Base-by-base conservation (phyloP, 1,140 invertebrate species). In the Drosophila ficusphila region DNA sequence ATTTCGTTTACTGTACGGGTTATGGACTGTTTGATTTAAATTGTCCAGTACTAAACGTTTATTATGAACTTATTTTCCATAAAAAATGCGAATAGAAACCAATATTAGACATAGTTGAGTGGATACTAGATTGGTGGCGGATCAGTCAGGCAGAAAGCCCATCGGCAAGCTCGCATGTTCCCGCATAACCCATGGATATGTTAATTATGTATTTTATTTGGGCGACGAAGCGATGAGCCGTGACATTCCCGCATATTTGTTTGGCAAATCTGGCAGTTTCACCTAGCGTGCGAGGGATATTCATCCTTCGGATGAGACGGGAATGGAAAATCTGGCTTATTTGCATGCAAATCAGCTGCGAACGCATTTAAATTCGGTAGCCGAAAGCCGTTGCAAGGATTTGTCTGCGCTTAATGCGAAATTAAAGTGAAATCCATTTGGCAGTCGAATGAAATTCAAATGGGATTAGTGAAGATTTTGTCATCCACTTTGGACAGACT, bases 381-480 rank as follows among this genome's bases (percentile, higher is more conserved):
- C n/a, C 4, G 60, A 34, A 49, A 21, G 34, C 18, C 12, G 61
- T 21, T 68, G 27, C 61, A 27, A 3, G 76, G 53, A 67, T 67
- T 51, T 60, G 47, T 49, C 36, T 44, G 56, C 54, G 52, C 65
- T 47, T 71, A 76, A 52, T 65, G 21, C 53, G 48, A 75, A 74
- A 52, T 76, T 68, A 68, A 86, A 73, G 61, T 67, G 38, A 70
- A 68, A 88, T 88, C 61, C 77, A 77, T 75, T 86, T 88, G 36
- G 25, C 18, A 61, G 38, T 7, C 21, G 54, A 54, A 48, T 53
- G 61, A 83, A 79, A 73, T 85, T 79, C 57, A 85, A 79, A 86
- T 81, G 73, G 68, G 77, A 79, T 85, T 85, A 85, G 81, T 79
- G 72, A 47, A 58, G 68, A 86, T 86, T 81, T 86, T 86, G 72